These are phyloP conservation scores for Silurus aristotelis DNA, from an alignment of 2,797 vertebrate genomes.

Conservation along the genomic window DNA sequence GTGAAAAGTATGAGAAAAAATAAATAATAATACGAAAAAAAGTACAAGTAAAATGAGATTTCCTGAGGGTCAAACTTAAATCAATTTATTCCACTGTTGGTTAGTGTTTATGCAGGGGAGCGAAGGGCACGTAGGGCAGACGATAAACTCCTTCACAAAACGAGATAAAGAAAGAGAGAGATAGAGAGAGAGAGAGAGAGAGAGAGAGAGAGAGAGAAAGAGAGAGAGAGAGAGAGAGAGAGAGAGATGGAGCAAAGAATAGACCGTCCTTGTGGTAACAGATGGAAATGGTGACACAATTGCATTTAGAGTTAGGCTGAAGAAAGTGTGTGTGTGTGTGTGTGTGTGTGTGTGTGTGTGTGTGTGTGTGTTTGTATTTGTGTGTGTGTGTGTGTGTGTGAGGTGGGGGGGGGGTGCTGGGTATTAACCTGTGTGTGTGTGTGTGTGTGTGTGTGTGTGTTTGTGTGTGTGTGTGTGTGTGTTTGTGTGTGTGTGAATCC, in stretches of 20 bases:
- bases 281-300: conserved; percentile 27
- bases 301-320: conserved; percentile 16
- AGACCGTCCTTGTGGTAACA: conserved; percentile 44
- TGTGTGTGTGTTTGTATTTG: neutral
- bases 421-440: neutral
- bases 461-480: neutral
- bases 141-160: neutral
- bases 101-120: conserved; percentile 10
- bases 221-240: neutral
- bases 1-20: neutral
- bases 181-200: neutral
- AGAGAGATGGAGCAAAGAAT: conserved; percentile 18
- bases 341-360: too few relatives aligned
- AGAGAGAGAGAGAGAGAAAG: too few relatives aligned
- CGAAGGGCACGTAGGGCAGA: neutral
- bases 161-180: too few relatives aligned
- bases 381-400: neutral
- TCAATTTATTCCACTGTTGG: conserved; percentile 11
- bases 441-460: neutral
- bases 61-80: neutral
- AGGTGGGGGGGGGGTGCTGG: neutral
- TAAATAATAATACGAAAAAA: neutral
- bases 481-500: neutral
- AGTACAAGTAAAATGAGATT: neutral
- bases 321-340: conserved; percentile 6